A percentile compares a stretch with the other conserved stretches of the same genome.
Conservation (phyloP, 1,140 invertebrate species). For the Drosophila kurseongensis region DNA sequence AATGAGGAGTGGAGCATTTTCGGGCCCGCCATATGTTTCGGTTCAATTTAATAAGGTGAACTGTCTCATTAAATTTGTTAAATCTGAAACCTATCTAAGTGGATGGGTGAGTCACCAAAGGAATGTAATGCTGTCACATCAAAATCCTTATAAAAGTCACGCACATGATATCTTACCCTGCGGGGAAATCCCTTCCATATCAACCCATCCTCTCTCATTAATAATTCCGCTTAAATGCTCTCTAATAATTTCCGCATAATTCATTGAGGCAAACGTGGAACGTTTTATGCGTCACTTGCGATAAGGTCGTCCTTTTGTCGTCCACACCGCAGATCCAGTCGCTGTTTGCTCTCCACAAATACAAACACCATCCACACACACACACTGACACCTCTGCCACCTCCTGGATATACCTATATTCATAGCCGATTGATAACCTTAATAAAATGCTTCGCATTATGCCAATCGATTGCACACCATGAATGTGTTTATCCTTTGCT, state of each 20-base stretch:
- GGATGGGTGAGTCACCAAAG: background rate
- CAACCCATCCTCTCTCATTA: slow-evolving; percentile 55
- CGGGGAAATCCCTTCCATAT: background rate
- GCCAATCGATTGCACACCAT: slow-evolving; percentile 83
- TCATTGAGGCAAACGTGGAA: slow-evolving; percentile 68
- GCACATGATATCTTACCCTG: slow-evolving; percentile 21
- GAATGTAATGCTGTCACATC: slow-evolving; percentile 1
- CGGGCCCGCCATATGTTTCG: background rate
- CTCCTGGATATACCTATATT: slow-evolving; percentile 55
- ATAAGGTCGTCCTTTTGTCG: slow-evolving; percentile 64
- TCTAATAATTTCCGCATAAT: slow-evolving; percentile 83
- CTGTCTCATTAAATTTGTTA: slow-evolving; percentile 11
- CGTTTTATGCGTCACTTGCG: slow-evolving; percentile 77
- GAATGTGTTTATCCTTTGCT: slow-evolving; percentile 81
- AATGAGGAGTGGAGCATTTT: background rate
- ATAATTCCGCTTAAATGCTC: slow-evolving; percentile 82
- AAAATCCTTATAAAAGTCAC: slow-evolving; percentile 17
- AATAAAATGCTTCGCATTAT: slow-evolving; percentile 83
- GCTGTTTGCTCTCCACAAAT: slow-evolving; percentile 66
- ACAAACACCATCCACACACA: slow-evolving; percentile 22
- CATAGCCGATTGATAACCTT: slow-evolving; percentile 82
- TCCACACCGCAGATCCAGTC: slow-evolving; percentile 40
- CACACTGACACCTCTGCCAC: slow-evolving; percentile 49
- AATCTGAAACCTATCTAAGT: slow-evolving; percentile 9
- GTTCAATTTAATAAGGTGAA: slow-evolving; percentile 19